Conservation (phyloP, 1,140 invertebrate species). For the Caenorhabditis tropicalis region DNA sequence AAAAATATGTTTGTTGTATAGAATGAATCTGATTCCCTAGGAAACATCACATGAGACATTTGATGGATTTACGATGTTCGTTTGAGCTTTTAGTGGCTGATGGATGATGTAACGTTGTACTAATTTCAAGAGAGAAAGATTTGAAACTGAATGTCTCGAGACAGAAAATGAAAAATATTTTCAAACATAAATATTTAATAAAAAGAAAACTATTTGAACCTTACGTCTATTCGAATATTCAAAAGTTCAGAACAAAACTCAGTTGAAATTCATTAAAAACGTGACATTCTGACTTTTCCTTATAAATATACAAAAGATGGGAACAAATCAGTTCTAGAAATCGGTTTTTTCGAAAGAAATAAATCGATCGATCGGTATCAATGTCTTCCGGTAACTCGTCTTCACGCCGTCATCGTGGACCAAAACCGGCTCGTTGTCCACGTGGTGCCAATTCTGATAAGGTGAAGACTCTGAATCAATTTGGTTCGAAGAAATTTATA, state of each 20-base stretch:
- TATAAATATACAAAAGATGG: too few relatives aligned
- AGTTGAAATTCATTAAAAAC: too few relatives aligned
- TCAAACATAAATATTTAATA: too few relatives aligned
- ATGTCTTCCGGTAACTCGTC: neutral
- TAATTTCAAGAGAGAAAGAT: neutral
- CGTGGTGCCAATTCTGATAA: neutral
- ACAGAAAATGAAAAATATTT: neutral
- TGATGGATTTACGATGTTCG: slow-evolving; percentile 24
- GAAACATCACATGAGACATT: slow-evolving; percentile 1
- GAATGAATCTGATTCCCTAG: neutral
- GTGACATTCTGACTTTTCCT: too few relatives aligned
- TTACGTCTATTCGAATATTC: too few relatives aligned
- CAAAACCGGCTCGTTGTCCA: neutral
- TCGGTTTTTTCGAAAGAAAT: too few relatives aligned
- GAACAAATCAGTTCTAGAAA: too few relatives aligned
- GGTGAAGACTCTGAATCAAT: too few relatives aligned
- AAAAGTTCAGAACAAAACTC: too few relatives aligned
- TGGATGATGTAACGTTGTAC: neutral
- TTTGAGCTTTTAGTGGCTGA: neutral
- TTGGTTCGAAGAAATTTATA: too few relatives aligned
- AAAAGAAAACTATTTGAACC: too few relatives aligned
- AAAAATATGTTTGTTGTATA: slow-evolving; percentile 17
- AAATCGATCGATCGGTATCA: neutral
- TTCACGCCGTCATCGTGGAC: neutral
- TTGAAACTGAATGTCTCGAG: neutral